Conservation (phyloP, 2,113 vertebrate genomes). For the Stictonetta naevosa region DNA sequence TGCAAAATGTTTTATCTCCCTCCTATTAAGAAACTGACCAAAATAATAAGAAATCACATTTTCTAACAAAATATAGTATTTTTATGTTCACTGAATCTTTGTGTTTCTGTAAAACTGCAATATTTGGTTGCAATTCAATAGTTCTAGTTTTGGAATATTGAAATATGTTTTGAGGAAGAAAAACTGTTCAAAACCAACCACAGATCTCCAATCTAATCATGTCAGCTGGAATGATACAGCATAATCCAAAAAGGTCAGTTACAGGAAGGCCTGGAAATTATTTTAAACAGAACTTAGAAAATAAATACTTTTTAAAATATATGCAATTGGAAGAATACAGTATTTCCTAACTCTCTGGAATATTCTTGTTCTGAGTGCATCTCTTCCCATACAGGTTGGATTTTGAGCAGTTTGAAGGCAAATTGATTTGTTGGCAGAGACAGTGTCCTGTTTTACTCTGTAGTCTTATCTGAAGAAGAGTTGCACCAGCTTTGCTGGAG, state of each 20-base stretch:
- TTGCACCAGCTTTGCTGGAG: background rate
- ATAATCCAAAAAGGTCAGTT: background rate
- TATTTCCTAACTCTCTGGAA: background rate
- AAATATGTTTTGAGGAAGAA: background rate
- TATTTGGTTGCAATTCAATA: background rate
- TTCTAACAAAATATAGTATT: background rate
- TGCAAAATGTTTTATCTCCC: background rate
- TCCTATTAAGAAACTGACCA: background rate
- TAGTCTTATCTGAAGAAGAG: background rate
- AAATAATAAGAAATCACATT: background rate
- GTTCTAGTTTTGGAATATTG: background rate
- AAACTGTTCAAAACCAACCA: background rate
- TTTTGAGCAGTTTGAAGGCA: background rate
- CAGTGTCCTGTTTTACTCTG: rapidly evolving
- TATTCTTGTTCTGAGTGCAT: background rate
- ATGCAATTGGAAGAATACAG: background rate
- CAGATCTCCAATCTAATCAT: background rate
- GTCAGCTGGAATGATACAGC: background rate
- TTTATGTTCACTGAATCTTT: background rate
- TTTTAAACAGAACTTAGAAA: background rate
- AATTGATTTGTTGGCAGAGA: background rate
- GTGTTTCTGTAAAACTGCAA: background rate
- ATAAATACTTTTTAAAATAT: background rate
- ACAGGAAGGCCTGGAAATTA: background rate
- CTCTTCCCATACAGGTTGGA: background rate